Evolutionary conservation across 1,140 invertebrate genomes (phyloP).

Genomic region (Magallana gigas): DNA sequence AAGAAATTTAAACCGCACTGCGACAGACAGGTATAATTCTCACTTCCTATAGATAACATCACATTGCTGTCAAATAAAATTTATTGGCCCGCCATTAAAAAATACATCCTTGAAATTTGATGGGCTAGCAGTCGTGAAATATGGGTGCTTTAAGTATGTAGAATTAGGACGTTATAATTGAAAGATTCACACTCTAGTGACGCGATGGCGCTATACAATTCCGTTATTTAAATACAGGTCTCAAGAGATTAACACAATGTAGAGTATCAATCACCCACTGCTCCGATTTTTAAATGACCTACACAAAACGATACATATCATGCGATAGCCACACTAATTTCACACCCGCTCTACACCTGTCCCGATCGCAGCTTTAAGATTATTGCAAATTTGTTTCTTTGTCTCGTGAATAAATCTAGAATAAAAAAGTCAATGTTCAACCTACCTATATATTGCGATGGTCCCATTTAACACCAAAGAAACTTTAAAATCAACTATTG

Average conservation of each 20-base stretch:
- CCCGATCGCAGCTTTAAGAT: background rate
- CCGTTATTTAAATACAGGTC: conserved; percentile 24
- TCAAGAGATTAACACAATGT: conserved; percentile 15
- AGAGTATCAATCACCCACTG: conserved; percentile 24
- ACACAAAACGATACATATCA: background rate
- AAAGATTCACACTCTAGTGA: background rate
- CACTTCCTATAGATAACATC: background rate
- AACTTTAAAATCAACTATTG: background rate
- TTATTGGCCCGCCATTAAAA: background rate
- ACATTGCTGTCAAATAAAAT: background rate
- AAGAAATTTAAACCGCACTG: background rate
- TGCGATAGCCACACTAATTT: conserved; percentile 9
- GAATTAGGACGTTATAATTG: background rate
- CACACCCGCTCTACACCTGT: background rate
- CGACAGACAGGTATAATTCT: background rate
- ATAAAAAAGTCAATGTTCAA: background rate
- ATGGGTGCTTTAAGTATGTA: background rate
- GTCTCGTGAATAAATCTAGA: background rate
- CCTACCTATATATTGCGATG: background rate
- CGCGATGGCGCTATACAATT: background rate
- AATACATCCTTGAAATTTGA: background rate
- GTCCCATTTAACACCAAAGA: conserved; percentile 13
- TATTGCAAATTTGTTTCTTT: background rate
- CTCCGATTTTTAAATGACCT: conserved; percentile 35
- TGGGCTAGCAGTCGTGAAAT: background rate